Evolutionary conservation across 1,140 invertebrate species (phyloP).

Genomic region (Harlomillsia oculata): DNA sequence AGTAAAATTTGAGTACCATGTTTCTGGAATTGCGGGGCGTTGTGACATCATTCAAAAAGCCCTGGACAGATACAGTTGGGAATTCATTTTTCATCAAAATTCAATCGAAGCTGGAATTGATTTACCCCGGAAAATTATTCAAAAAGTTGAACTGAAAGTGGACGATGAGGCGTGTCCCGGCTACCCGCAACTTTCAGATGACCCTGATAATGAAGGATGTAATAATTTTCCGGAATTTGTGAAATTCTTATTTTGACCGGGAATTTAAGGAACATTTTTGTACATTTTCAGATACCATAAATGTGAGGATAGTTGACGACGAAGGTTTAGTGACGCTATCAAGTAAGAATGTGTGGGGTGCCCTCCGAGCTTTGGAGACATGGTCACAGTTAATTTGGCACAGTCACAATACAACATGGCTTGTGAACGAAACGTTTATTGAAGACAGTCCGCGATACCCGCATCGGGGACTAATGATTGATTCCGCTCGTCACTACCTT

Average conservation of each 20-base stretch:
- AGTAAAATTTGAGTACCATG: not conserved
- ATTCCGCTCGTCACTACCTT: conserved; percentile 47
- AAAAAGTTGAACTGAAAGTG: not conserved
- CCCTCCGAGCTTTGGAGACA: conserved; percentile 65
- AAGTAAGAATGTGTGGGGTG: conserved; percentile 56
- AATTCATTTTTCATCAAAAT: conserved; percentile 10
- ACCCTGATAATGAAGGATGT: conserved; percentile 8
- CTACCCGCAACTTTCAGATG: conserved; percentile 1
- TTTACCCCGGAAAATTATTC: not conserved
- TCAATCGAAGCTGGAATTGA: not conserved
- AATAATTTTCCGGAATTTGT: not conserved
- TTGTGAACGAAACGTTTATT: conserved; percentile 41
- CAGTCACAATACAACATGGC: conserved; percentile 18
- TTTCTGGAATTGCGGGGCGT: not conserved
- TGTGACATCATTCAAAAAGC: conserved; percentile 19
- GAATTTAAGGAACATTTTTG: not conserved
- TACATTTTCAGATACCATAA: not conserved
- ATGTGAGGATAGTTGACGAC: not conserved
- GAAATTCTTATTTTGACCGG: not conserved
- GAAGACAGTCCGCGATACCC: conserved; percentile 45
- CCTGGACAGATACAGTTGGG: conserved; percentile 15
- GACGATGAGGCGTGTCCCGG: conserved; percentile 1
- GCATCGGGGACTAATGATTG: conserved; percentile 46
- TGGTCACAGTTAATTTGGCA: conserved; percentile 54
- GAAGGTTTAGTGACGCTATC: conserved; percentile 7